Evolutionary conservation across 30 jellyfish, hydroid and myxozoan genomes (phyloP).

Genomic region (Turritopsis dohrnii): DNA sequence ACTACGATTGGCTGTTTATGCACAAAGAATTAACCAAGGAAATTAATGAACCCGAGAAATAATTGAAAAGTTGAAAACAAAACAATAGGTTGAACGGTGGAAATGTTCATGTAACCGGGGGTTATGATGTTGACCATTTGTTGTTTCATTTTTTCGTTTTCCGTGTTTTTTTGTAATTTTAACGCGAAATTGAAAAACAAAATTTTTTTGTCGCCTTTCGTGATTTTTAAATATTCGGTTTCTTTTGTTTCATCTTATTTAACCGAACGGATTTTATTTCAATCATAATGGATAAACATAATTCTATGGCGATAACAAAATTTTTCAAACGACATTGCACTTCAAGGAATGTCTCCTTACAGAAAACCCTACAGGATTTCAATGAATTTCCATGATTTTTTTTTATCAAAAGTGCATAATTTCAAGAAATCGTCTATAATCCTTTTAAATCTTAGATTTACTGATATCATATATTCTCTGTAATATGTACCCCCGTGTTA

Average conservation of each 20-base stretch:
- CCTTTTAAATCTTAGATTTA: no score
- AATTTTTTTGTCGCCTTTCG: background rate
- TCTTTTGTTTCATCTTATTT: no score
- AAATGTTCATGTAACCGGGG: background rate
- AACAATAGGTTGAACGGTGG: background rate
- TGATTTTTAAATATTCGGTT: background rate
- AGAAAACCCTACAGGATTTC: no score
- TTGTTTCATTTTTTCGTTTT: no score
- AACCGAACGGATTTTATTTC: no score
- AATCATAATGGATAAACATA: no score
- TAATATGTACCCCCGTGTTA: background rate
- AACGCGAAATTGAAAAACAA: background rate
- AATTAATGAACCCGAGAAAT: background rate
- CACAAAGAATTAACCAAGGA: background rate
- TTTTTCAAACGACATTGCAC: no score
- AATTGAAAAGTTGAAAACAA: background rate
- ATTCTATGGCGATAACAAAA: no score
- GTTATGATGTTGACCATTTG: no score
- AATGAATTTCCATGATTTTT: no score
- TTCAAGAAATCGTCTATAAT: background rate
- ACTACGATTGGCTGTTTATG: background rate
- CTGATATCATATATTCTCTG: no score
- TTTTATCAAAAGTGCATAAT: background rate
- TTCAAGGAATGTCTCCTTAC: no score
- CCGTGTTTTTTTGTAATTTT: background rate